Base-by-base conservation (phyloP, 2,888 invertebrate genomes). In the Dicyrtomina minuta region DNA sequence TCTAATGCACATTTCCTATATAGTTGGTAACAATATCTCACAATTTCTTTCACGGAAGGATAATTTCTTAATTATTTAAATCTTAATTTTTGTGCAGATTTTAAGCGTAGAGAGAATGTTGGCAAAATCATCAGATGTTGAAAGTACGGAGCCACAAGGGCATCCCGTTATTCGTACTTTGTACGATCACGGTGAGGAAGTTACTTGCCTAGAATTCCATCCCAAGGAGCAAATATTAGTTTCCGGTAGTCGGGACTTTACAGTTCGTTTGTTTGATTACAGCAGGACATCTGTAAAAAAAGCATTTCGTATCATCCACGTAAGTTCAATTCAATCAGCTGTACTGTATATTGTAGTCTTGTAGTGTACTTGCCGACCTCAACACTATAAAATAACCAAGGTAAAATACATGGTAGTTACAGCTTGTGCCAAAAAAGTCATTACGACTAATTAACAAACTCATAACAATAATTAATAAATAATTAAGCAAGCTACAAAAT, bases 41-140 rank as follows among this genome's bases (percentile, higher is more conserved):
- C 8, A 13, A 41, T 41, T 41, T 41, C 13, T 12, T 41, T 8
- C 8, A 10, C 12, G 10, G n/a, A 15, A 49, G 2, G 20, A 17
- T 26, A 4, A 22, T 46, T 49, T 62, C 43, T 26, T 44, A 44
- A 49, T 33, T 51, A 17, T 33, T 46, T 26, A 41, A 12, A 64
- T 24, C n/a, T 41, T 56, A 56, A 46, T 49, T 24, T 61, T 10
- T 26, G 12, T 27, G 17, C 79, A 90, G 89, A 96, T 99, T 79
- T 84, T 99, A 73, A 98, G 99, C 80, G 98, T 99, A n/a, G 99
- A 99, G 80, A 87, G 98, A 72, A 98, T 99, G 95, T 83, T 99
- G 80, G 96, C 97, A 0, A 97, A 98, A 82, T 96, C 96, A n/a
- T 92, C 95, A 0, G 95, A 92, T 0, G 92, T 93, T 79, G 92